phyloP scores from a whole-genome alignment of 1,140 invertebrate genomes.

The Ericerus pela region DNA sequence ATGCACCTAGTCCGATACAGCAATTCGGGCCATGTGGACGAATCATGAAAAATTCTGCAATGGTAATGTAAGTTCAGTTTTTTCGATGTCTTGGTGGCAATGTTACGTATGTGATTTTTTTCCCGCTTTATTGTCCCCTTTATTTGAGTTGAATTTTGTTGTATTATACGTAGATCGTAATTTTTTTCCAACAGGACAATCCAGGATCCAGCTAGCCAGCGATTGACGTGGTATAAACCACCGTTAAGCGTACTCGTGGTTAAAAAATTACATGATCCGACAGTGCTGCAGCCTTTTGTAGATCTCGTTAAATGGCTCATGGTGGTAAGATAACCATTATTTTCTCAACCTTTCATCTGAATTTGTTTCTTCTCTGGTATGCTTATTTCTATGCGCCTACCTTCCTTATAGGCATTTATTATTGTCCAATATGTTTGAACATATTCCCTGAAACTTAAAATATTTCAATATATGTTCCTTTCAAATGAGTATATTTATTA shows the following conservation, averaged over 20 bases:
- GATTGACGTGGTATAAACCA: constrained; percentile 90
- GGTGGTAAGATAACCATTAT: constrained; percentile 60
- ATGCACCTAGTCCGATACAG: constrained; percentile 83
- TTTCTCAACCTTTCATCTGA: no score
- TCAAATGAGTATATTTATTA: no score
- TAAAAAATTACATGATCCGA: constrained; percentile 84
- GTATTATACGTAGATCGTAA: no score
- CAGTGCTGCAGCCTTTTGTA: constrained; percentile 76
- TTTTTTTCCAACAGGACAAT: constrained; percentile 75
- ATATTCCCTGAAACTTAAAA: no score
- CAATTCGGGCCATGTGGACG: constrained; percentile 91
- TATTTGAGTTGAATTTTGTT: no score
- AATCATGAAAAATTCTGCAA: constrained; percentile 89
- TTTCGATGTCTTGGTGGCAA: constrained; percentile 15
- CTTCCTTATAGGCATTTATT: no score
- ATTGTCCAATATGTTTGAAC: no score
- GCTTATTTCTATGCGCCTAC: no score
- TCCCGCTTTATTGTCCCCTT: background rate
- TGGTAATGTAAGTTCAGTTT: constrained; percentile 74
- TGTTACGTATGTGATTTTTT: constrained; percentile 12
- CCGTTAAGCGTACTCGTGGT: constrained; percentile 87
- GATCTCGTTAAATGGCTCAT: constrained; percentile 88
- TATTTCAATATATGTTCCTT: no score
- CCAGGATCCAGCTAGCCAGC: constrained; percentile 89
- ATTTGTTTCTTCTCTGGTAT: no score